phyloP scores from a whole-genome alignment of 2,888 invertebrate genomes.

The Hypercompe scribonia region DNA sequence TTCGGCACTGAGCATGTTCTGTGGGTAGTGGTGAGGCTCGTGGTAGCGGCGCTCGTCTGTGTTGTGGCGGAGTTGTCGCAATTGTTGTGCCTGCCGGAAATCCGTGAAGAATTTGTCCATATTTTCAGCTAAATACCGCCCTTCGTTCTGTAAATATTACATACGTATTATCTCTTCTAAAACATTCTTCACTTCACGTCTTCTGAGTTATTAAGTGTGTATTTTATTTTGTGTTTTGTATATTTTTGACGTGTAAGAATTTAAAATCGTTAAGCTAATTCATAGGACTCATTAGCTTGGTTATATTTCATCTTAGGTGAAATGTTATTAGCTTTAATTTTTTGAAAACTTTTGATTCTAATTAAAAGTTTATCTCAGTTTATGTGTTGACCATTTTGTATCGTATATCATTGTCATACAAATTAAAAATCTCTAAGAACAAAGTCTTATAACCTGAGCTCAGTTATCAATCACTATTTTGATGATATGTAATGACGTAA shows the following conservation, averaged over 20 bases:
- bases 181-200: not conserved
- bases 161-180: not conserved
- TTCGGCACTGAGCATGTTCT: constrained; percentile 76
- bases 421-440: too few species aligned
- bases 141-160: constrained; percentile 69
- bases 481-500: too few species aligned
- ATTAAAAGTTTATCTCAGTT: too few species aligned
- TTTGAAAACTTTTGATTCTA: too few species aligned
- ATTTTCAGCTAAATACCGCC: constrained; percentile 79
- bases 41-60: constrained; percentile 67
- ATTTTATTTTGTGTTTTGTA: too few species aligned
- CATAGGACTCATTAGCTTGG: not conserved
- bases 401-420: too few species aligned
- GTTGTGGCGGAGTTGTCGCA: constrained; percentile 71
- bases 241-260: too few species aligned
- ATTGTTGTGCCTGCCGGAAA: constrained; percentile 89
- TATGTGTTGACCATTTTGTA: too few species aligned
- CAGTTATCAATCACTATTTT: too few species aligned
- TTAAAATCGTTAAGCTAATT: not conserved
- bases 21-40: constrained; percentile 60
- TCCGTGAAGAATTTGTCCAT: constrained; percentile 91
- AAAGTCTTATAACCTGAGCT: too few species aligned
- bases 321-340: too few species aligned
- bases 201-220: not conserved
- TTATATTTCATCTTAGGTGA: too few species aligned